Conservation (phyloP, 1,140 invertebrate species). For the Nebria ingens region DNA sequence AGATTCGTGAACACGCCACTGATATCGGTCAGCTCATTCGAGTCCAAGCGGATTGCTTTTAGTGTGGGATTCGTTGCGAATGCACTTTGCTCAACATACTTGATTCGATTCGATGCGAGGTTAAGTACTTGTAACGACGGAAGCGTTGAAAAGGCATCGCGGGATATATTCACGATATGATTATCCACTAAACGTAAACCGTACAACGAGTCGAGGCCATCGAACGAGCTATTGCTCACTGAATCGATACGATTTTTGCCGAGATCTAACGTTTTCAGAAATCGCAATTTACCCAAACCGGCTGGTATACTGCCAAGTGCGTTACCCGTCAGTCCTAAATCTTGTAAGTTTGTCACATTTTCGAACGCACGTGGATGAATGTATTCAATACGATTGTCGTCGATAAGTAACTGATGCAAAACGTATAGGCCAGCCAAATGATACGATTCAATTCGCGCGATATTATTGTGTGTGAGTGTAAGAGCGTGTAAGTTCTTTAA, state of each 20-base stretch:
- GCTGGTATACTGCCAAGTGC: constrained; percentile 56
- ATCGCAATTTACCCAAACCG: constrained; percentile 53
- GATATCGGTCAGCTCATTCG: constrained; percentile 53
- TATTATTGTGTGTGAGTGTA: constrained; percentile 60
- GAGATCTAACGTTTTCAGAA: constrained; percentile 64
- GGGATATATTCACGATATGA: constrained; percentile 51
- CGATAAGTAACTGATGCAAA: constrained; percentile 60
- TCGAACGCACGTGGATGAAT: constrained; percentile 64
- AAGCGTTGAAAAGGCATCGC: constrained; percentile 54
- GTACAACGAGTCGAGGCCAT: constrained; percentile 49
- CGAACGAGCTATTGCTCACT: constrained; percentile 47
- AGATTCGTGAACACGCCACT: constrained; percentile 54
- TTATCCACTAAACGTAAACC: constrained; percentile 56
- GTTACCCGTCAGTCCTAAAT: constrained; percentile 70
- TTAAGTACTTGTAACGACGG: constrained; percentile 55
- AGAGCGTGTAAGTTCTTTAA: constrained; percentile 67
- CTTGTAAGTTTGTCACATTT: constrained; percentile 69
- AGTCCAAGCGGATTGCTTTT: constrained; percentile 54
- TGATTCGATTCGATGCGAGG: constrained; percentile 56
- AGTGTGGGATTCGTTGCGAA: constrained; percentile 54
- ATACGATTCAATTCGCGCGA: constrained; percentile 53
- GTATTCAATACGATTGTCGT: constrained; percentile 59
- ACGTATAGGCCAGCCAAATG: constrained; percentile 63
- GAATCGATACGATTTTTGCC: constrained; percentile 64
- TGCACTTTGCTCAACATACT: constrained; percentile 49